Evolutionary conservation across 2,888 invertebrate genomes (phyloP).

Genomic region (Scaptomyza polygonia): DNA sequence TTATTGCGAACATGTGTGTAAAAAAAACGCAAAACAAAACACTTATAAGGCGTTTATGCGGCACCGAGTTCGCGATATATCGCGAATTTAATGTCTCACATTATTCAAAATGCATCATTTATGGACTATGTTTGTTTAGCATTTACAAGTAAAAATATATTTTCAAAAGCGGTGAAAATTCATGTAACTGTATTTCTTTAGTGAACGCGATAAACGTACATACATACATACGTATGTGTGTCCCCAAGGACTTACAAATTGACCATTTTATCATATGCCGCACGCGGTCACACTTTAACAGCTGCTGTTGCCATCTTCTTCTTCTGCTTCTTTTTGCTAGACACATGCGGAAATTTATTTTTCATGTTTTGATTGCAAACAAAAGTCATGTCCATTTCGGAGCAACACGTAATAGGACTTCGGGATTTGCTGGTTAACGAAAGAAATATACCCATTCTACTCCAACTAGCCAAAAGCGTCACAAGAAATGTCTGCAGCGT

Average conservation of each 20-base stretch:
- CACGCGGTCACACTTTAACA: constrained; percentile 31
- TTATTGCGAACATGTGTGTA: constrained; percentile 44
- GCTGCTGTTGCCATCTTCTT: too few species aligned
- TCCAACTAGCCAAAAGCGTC: constrained; percentile 71
- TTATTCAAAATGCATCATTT: neutral
- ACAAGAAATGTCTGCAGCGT: constrained; percentile 78
- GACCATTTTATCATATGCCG: neutral
- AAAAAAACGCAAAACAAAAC: constrained; percentile 19
- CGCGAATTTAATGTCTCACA: neutral
- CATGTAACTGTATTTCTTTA: constrained; percentile 1
- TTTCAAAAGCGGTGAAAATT: neutral
- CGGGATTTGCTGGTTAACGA: constrained; percentile 72
- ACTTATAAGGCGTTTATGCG: constrained; percentile 29
- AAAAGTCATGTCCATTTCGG: constrained; percentile 71
- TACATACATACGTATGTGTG: too few species aligned
- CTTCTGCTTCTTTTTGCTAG: neutral
- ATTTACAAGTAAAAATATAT: neutral
- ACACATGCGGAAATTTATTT: constrained; percentile 17
- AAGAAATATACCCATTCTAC: constrained; percentile 62
- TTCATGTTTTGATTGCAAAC: neutral
- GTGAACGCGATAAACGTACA: neutral
- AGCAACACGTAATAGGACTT: constrained; percentile 65
- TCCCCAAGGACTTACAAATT: neutral
- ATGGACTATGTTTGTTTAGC: neutral
- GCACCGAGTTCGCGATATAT: neutral